Base-by-base conservation (phyloP, 2,113 vertebrate species). In the Psilopogon haemacephalus region DNA sequence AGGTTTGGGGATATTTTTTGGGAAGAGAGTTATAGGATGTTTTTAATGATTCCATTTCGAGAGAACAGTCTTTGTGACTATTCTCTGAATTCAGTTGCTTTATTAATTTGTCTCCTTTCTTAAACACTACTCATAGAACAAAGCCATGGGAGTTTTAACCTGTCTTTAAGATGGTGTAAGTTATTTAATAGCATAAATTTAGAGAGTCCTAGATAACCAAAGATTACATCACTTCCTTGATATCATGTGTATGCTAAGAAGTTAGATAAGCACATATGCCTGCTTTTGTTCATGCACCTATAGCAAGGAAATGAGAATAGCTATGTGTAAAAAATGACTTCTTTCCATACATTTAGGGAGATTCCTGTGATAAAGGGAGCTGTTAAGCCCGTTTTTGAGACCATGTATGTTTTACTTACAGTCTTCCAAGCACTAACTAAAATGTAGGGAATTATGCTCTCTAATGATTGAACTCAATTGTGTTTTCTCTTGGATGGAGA, bases 141-240 rank as follows among this genome's bases (percentile, higher is more conserved):
- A 91, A 92, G 63, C 32, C 18, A 6, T 79, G 24, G 38, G 48
- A 38, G 40, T 73, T 75, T 87, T 82, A 84, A 56, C 37, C 28
- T 83, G 30, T 55, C 59, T 85, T 85, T 76, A 83, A 58, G 77
- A 64, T 82, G 27, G 84, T 55, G 21, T 56, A 89, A 84, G 28
- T 89, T 90, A 85, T 46, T 89, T 84, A 87, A 90, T 70, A 88
- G 56, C 4, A 4, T 59, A 56, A 23, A 86, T 89, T 94, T 93
- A 80, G 26, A 77, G 79, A 74, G 52, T 82, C 38, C 40, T 83
- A 56, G 84, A 79, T 82, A 90, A 76, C 20, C 15, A 56, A 70
- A 83, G 59, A 76, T 71, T 52, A 8, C 9, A 4, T 87, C 1
- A 77, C 83, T 91, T 92, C 78, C 75, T 85, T 84, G 38, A 59